Evolutionary conservation across 2,113 vertebrate species (phyloP), one percentile per base, ranked within the genome.

Genomic region (Ceratotherium simum): DNA sequence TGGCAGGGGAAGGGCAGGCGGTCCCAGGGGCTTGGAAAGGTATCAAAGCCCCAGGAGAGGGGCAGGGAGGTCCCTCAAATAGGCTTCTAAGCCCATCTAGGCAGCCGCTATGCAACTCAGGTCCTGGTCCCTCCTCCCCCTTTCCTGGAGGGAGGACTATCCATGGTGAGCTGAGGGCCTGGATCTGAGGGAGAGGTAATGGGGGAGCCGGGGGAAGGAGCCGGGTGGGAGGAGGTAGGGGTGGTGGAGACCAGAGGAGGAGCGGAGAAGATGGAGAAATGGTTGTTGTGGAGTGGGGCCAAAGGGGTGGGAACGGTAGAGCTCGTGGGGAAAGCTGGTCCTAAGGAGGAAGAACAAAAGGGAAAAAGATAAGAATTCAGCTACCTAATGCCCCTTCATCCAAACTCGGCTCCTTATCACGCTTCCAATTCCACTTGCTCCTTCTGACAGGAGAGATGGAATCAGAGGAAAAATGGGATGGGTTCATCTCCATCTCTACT

Each of bases 21-120:
- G 90, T 83, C 76, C 79, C 78, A 25, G 97, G 97, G 91, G 97
- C 93, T 90, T 87, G 56, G 93, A 98, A 95, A 92, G 98, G 65
- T 51, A 95, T 85, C 79, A 82, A 20, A 76, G 89, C 70, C 95
- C 20, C 1, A 98, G 99, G 95, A 67, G 98, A 99, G 0, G 99
- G 99, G 91, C 98, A 99, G 18, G 98, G 97, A 96, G 99, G 99
- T 0, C 98, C 98, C 93, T 99, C 98, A 96, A 99, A 99, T 79
- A 99, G 98, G 96, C 97, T 99, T 48, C 98, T 95, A 96, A 99
- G 99, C 29, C 99, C 99, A 62, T 99, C 98, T 9, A 98, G 97
- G 93, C 98, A 98, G 58, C 95, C 92, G 18, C 98, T 97, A 79
- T 96, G 80, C 75, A 89, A 31, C 13, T 95, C 98, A 75, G 91